These are phyloP conservation scores for Trichoplusia ni DNA, from an alignment of 1,140 invertebrate species.

Conservation along the genomic window DNA sequence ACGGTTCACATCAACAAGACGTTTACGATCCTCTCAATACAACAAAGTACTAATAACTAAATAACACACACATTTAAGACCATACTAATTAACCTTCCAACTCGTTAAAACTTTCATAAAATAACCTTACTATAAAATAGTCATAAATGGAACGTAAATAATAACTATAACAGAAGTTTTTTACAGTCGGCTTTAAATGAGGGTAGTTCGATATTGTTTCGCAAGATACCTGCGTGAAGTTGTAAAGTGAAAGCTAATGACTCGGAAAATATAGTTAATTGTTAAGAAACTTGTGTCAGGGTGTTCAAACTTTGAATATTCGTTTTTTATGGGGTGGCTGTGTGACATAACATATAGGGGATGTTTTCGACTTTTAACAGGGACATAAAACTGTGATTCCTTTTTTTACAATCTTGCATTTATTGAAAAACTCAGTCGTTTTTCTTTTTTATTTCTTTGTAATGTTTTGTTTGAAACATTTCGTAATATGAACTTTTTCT, in stretches of 20 bases:
- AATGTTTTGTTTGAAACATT: too few relatives aligned
- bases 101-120: conserved; percentile 70
- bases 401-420: too few relatives aligned
- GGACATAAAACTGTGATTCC: too few relatives aligned
- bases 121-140: conserved; percentile 56
- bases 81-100: conserved; percentile 69
- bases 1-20: not conserved
- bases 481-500: too few relatives aligned
- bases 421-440: too few relatives aligned
- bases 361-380: too few relatives aligned
- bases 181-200: not conserved
- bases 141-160: conserved; percentile 67
- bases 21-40: not conserved
- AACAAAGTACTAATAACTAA: conserved; percentile 19
- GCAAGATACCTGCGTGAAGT: conserved; percentile 5
- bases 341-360: too few relatives aligned
- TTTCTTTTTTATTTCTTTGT: too few relatives aligned
- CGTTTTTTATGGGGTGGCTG: too few relatives aligned
- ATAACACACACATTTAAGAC: conserved; percentile 32
- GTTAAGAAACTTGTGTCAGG: conserved; percentile 9
- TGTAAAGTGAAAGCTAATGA: conserved; percentile 14
- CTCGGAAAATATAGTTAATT: conserved; percentile 7
- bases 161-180: conserved; percentile 18
- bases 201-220: conserved; percentile 1
- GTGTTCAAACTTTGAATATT: too few relatives aligned